phyloP scores from a whole-genome alignment of 1,140 invertebrate species.

The Tetramorium simillimum region DNA sequence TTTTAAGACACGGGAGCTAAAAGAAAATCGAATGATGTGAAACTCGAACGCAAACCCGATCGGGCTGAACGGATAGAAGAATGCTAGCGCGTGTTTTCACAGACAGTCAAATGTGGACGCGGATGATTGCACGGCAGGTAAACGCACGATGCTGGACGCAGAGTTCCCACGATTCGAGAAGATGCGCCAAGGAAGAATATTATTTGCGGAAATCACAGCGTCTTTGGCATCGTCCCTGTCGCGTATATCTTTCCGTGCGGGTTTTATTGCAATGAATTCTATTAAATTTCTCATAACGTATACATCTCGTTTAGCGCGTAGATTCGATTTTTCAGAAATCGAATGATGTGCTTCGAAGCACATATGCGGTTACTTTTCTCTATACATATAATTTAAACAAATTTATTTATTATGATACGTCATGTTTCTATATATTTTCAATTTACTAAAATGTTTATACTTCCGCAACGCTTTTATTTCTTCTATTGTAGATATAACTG shows the following conservation, averaged over 20 bases:
- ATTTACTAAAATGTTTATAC: not conserved
- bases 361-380: not conserved
- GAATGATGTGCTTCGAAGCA: not conserved
- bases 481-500: not conserved
- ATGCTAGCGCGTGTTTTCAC: slow-evolving; percentile 24
- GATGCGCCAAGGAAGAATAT: not conserved
- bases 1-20: slow-evolving; percentile 7
- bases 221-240: not conserved
- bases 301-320: not conserved
- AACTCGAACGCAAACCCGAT: slow-evolving; percentile 17
- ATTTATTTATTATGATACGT: not conserved
- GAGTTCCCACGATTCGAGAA: slow-evolving; percentile 48
- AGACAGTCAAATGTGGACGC: slow-evolving; percentile 53
- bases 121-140: slow-evolving; percentile 32
- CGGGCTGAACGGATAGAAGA: slow-evolving; percentile 1
- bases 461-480: not conserved
- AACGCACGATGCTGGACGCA: slow-evolving; percentile 57
- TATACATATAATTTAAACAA: not conserved
- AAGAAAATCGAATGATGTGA: slow-evolving; percentile 22
- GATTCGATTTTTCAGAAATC: not conserved
- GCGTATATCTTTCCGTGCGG: not conserved
- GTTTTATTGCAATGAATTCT: not conserved
- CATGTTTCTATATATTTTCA: not conserved
- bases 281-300: not conserved
- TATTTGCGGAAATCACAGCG: slow-evolving; percentile 18